These are phyloP conservation scores for Hydrolagus affinis DNA, from an alignment of 2,113 vertebrate species.

Conservation along the genomic window DNA sequence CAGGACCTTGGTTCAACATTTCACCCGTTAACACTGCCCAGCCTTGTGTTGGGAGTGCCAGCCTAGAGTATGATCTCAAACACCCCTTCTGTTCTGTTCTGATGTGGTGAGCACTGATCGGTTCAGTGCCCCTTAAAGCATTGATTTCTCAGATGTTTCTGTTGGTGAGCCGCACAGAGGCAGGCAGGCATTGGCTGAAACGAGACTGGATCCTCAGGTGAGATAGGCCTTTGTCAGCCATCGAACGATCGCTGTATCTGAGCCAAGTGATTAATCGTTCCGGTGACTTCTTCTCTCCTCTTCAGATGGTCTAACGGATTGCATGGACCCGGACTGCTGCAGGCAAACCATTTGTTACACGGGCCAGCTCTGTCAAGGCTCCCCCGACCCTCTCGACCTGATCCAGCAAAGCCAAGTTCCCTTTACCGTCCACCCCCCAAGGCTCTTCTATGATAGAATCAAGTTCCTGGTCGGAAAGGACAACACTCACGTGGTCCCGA, in stretches of 20 bases:
- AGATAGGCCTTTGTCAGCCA: neutral
- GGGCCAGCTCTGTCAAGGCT: constrained; percentile 88
- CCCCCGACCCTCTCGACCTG: constrained; percentile 85
- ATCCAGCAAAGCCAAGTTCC: constrained; percentile 74
- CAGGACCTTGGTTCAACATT: no score
- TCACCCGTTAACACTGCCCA: no score
- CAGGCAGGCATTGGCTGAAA: neutral
- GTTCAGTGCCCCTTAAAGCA: no score
- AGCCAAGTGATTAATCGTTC: no score
- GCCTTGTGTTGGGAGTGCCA: no score
- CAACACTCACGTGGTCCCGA: constrained; percentile 84
- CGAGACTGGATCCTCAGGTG: neutral
- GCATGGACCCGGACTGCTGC: constrained; percentile 91
- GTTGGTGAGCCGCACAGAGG: no score
- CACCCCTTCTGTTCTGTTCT: no score
- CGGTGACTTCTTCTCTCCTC: neutral
- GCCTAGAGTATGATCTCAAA: no score
- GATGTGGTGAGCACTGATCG: no score
- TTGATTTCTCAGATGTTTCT: no score
- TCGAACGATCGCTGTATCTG: neutral
- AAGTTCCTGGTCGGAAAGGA: constrained; percentile 86
- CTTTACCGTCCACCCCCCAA: constrained; percentile 64
- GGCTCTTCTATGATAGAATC: constrained; percentile 81
- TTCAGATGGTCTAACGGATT: constrained; percentile 85
- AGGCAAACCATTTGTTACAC: constrained; percentile 80